Evolutionary conservation across 1,140 invertebrate species (phyloP), one percentile per base, ranked within the genome.

Genomic region (Drosophila nigromelanica): DNA sequence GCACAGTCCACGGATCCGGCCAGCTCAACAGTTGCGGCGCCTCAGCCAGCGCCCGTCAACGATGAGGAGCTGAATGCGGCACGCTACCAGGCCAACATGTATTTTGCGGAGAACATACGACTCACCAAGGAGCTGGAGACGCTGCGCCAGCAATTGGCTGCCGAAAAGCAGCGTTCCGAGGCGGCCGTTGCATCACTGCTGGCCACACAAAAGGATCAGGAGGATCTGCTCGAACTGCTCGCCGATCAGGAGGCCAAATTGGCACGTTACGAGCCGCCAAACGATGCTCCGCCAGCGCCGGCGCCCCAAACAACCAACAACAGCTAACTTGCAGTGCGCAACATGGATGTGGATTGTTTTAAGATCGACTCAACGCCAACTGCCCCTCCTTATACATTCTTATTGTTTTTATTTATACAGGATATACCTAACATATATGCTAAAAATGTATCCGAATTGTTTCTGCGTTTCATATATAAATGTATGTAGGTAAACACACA

Each of bases 211-310:
- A 98, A 96, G 90, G 98, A 99, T 90, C 97, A 98, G 91, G 98
- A 98, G 77, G 97, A 98, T 93, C 92, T 98, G 69, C 92, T 99
- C 15, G 95, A 96, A 81, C 92, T 99, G 54, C 93, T 99, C 39
- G 95, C 96, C 2, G 96, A 98, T 91, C 93, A 94, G 92, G 94
- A 91, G 60, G 83, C 81, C 50, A 91, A 91, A 58, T 64, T 91
- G 14, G 66, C 69, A 6, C 59, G 73, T 5, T 91, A 90, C 50
- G 81, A 89, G 12, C 3, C 68, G 14, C 21, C 47, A 4, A 62
- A 48, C n/a, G 37, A 59, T 7, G 24, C 63, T 6, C 30, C 54
- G 2, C 15, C 58, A 59, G 56, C 8, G 27, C 47, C 24, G 33
- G 27, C 8, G 27, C 60, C 43, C 45, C 62, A 54, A 42, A 47